These are phyloP conservation scores for Megaptera novaeangliae DNA, from an alignment of 2,113 vertebrate species.

Conservation along the genomic window DNA sequence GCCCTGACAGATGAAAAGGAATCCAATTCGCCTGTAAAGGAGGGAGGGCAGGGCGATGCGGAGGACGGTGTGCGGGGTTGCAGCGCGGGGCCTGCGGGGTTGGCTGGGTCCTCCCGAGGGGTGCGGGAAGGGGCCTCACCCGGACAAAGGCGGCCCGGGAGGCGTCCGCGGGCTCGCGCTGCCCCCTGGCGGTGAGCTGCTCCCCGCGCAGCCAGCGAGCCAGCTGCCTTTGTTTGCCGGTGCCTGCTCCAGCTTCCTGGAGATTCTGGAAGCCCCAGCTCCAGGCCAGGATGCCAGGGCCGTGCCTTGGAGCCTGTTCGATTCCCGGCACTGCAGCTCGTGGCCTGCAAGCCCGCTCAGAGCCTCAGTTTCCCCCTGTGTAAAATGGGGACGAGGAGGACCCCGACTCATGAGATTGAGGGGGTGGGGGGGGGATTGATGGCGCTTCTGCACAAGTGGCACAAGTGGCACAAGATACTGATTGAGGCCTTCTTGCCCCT, in stretches of 20 bases:
- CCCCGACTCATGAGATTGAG: rapidly evolving
- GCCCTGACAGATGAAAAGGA: not conserved
- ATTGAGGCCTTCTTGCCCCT: rapidly evolving
- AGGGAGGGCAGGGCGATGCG: not conserved
- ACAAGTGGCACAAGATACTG: rapidly evolving
- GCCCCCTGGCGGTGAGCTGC: conserved; percentile 57
- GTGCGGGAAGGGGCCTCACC: rapidly evolving
- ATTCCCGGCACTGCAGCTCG: not conserved
- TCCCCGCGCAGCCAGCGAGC: rapidly evolving
- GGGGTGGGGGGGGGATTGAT: not conserved
- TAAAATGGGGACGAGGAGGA: not conserved
- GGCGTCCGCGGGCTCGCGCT: not conserved
- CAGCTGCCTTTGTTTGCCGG: conserved; percentile 1
- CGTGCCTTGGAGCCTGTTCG: not conserved
- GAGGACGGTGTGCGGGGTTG: not conserved
- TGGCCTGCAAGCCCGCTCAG: not conserved
- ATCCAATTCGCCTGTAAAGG: not conserved
- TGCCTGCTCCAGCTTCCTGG: not conserved
- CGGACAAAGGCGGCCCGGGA: not conserved
- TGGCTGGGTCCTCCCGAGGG: rapidly evolving
- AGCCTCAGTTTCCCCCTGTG: not conserved
- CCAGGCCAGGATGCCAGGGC: rapidly evolving
- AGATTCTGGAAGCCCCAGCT: not conserved
- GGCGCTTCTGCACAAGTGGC: not conserved
- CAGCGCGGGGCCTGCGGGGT: rapidly evolving